Evolutionary conservation across 2,797 vertebrate species (phyloP), one percentile per base, ranked within the genome.

Genomic region (Moxostoma hubbsi): DNA sequence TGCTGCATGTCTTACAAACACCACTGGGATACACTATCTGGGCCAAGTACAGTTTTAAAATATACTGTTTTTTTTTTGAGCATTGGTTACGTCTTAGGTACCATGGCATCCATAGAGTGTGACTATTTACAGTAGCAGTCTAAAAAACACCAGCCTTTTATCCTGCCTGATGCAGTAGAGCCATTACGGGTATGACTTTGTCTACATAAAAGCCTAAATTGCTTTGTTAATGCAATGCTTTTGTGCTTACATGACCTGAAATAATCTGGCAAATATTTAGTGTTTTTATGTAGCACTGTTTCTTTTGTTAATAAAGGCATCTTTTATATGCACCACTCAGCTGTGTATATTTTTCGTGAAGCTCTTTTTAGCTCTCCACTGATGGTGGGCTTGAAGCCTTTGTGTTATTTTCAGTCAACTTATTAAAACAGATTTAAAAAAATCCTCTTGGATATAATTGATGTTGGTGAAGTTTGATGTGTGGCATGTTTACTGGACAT

Each of bases 391-490:
- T 49, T 45, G 18, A 67, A 67, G 53, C 53, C 18, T 24, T 24
- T 24, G 7, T 66, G 7, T 61, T 67, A 43, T 36, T 50, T 70
- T 46, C 66, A 61, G 12, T 12, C 4, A 9, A n/a, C 51, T 6
- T 53, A n/a, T n/a, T 1, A 69, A 58, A 59, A 16, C 7, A 18
- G 16, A 10, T 61, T 55, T 61, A 51, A 66, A 11, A 70, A 13
- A 77, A 36, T 36, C 47, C 57, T 69, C 36, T 70, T 77, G 49
- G 45, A 54, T 18, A 46, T 53, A 63, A 54, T 70, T 77, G 58
- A 5, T 13, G 10, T 62, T 62, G 24, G 45, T 70, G 13, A 77
- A 53, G 47, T 57, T 58, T 77, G 65, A 43, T 45, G 4, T 55
- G 9, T 57, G 36, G 1, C 11, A 13, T 75, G 50, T 64, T 57